phyloP scores from a whole-genome alignment of 1,140 invertebrate species.

The Atta colombica region DNA sequence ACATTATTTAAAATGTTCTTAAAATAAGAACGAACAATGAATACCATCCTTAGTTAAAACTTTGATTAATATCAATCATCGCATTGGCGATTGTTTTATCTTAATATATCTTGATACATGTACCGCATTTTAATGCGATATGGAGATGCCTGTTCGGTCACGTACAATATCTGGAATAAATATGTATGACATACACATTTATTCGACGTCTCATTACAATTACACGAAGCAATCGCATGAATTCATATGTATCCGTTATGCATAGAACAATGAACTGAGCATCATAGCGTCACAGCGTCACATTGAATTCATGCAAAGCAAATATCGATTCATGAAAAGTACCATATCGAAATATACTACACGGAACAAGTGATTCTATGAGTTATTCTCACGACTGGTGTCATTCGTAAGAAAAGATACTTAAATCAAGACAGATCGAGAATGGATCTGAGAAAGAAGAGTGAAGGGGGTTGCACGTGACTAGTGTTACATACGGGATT shows the following conservation, averaged over 20 bases:
- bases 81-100: neutral
- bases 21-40: too few species aligned
- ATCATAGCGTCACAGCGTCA: too few species aligned
- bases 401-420: conserved; percentile 53
- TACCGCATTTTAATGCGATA: neutral
- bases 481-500: conserved; percentile 85
- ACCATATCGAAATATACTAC: neutral
- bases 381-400: conserved; percentile 79
- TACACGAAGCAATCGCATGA: neutral
- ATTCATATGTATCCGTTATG: neutral
- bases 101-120: neutral
- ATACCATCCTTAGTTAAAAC: neutral
- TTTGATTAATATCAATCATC: neutral
- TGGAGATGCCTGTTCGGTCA: neutral
- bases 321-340: neutral
- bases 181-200: neutral
- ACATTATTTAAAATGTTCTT: too few species aligned
- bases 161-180: conserved; percentile 5
- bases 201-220: too few species aligned
- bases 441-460: neutral
- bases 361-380: conserved; percentile 67
- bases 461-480: conserved; percentile 63
- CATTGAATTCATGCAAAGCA: neutral
- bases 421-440: conserved; percentile 5
- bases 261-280: neutral